A percentile compares a stretch with the other conserved stretches of the same genome.
Evolutionary conservation across 1,140 invertebrate species (phyloP).

Genomic region (Pygmarrhopalites habei): DNA sequence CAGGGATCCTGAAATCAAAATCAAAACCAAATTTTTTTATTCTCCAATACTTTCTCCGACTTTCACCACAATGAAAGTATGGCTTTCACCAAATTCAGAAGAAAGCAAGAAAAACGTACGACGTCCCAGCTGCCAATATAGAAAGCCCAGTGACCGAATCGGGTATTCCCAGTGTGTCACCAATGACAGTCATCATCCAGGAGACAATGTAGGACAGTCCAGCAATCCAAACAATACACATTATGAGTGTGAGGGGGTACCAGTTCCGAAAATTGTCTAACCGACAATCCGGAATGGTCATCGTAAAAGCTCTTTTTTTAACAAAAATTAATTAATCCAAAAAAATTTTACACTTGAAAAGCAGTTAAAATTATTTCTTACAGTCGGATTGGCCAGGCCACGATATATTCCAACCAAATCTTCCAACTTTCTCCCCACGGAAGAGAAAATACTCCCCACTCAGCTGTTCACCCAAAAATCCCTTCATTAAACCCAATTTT

Average conservation of each 20-base stretch:
- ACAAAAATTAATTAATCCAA: too few relatives aligned
- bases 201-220: constrained; percentile 74
- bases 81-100: too few relatives aligned
- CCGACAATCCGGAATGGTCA: constrained; percentile 68
- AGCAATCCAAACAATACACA: constrained; percentile 81
- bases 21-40: too few relatives aligned
- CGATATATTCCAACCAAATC: constrained; percentile 43
- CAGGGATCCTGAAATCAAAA: constrained; percentile 78
- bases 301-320: constrained; percentile 58
- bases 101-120: too few relatives aligned
- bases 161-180: constrained; percentile 42
- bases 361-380: too few relatives aligned
- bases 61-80: too few relatives aligned
- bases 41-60: too few relatives aligned
- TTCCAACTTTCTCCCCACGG: constrained; percentile 14
- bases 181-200: constrained; percentile 86
- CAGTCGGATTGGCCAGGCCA: constrained; percentile 51
- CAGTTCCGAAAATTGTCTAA: constrained; percentile 62
- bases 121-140: too few relatives aligned
- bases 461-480: constrained; percentile 1
- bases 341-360: too few relatives aligned
- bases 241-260: constrained; percentile 71
- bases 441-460: constrained; percentile 13
- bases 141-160: too few relatives aligned
- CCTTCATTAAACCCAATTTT: neutral